Evolutionary conservation across 2,113 vertebrate genomes (phyloP), one percentile per base, ranked within the genome.

Genomic region (Hypomesus transpacificus): DNA sequence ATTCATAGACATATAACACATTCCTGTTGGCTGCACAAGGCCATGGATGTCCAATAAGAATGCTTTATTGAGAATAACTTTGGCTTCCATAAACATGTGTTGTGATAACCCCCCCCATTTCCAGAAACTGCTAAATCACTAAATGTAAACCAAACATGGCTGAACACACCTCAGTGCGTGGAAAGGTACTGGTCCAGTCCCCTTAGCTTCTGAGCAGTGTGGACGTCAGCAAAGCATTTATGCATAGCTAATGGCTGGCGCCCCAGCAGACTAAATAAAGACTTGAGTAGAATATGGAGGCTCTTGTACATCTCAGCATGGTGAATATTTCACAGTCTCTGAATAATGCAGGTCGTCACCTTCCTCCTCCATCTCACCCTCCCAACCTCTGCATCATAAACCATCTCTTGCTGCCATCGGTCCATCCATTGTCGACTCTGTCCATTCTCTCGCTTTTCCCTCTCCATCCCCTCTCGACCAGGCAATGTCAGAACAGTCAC

Each of bases 261-360:
- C 85, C 14, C 84, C 71, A 17, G 80, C 75, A 60, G 14, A 81
- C 88, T 89, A 88, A 88, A 88, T 88, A 87, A 89, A 89, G 85
- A 82, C 84, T 82, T 80, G 84, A 89, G 85, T 87, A 82, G 82
- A 82, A 75, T 75, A 21, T 3, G n/a, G n/a, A 21, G n/a, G n/a
- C 57, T 59, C 8, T 28, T 63, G 78, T n/a, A 13, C 77, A 79
- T 26, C 83, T 78, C 79, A 46, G 8, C 83, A 74, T 74, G 22
- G 80, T 90, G 83, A 89, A 90, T 89, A 89, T 89, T 90, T 89
- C 72, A 90, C 79, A 67, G 73, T 78, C 76, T 83, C 83, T 90
- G 84, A 90, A 90, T 90, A 87, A 90, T 90, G 89, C 82, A 89
- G 86, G 80, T 84, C 83, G 85, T 86, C 87, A 81, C 82, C 84